Evolutionary conservation across 1,140 invertebrate species (phyloP).

Genomic region (Drosophila auraria): DNA sequence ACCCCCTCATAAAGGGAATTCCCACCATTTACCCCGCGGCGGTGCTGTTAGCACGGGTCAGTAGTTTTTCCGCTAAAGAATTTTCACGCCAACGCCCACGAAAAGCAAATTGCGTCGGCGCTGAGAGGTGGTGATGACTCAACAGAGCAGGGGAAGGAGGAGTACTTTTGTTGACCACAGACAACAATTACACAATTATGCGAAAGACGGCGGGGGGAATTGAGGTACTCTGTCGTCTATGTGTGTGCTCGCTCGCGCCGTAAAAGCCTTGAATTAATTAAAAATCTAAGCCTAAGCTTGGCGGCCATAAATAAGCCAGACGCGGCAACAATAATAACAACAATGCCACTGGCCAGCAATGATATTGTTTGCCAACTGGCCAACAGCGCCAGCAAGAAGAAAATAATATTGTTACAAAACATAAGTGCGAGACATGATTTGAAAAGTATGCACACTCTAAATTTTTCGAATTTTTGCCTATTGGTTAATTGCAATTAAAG

Average conservation of each 20-base stretch:
- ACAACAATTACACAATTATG: conserved; percentile 78
- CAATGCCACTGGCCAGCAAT: conserved; percentile 49
- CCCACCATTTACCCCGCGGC: conserved; percentile 5
- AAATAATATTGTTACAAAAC: conserved; percentile 44
- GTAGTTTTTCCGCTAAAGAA: conserved; percentile 66
- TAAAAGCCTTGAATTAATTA: conserved; percentile 81
- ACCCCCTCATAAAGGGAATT: conserved; percentile 20
- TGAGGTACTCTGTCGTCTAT: background rate
- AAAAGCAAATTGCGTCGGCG: conserved; percentile 37
- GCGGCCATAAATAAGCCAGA: conserved; percentile 72
- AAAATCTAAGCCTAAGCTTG: conserved; percentile 80
- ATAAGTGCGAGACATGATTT: conserved; percentile 26
- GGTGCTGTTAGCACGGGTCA: conserved; percentile 22
- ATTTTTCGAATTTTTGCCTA: conserved; percentile 8
- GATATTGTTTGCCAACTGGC: conserved; percentile 49
- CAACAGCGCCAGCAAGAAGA: background rate
- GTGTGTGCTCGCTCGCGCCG: conserved; percentile 34
- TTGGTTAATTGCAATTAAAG: conserved; percentile 32
- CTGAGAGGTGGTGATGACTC: conserved; percentile 48
- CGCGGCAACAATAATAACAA: conserved; percentile 44
- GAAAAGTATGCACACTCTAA: conserved; percentile 5
- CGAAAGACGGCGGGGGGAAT: conserved; percentile 36
- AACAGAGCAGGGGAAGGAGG: conserved; percentile 3
- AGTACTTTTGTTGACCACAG: conserved; percentile 56
- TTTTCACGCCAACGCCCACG: conserved; percentile 80